Percentiles rank a stretch among this genome's conserved stretches.
phyloP scores from a whole-genome alignment of 37 sponge, comb jelly and placozoan genomes.

The Cliona cf. orientalis region DNA sequence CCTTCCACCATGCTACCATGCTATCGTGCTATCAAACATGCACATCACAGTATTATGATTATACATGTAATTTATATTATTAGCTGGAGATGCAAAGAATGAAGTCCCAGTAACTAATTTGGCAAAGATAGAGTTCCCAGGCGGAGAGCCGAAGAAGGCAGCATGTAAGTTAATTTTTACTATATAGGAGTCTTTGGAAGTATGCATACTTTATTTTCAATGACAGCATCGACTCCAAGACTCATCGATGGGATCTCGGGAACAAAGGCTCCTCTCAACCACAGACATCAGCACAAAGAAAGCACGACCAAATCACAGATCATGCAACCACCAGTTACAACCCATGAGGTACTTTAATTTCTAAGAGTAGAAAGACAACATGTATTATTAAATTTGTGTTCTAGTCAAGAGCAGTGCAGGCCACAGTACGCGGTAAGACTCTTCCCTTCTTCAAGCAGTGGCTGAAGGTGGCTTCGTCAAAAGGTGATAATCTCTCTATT shows the following conservation, averaged over 20 bases:
- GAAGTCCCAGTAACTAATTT: slow-evolving; percentile 66
- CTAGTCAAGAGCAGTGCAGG: background rate
- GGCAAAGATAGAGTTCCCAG: slow-evolving; percentile 63
- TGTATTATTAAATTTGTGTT: background rate
- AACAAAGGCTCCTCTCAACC: slow-evolving; percentile 39
- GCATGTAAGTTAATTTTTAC: background rate
- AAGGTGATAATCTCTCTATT: slow-evolving; percentile 14
- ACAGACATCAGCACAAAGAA: background rate
- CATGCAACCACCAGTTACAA: too few relatives aligned
- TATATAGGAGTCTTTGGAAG: background rate
- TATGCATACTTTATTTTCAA: background rate
- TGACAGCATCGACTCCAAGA: background rate
- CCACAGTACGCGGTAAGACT: background rate
- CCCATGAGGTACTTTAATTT: background rate
- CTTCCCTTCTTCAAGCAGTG: slow-evolving; percentile 48
- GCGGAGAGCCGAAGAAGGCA: background rate
- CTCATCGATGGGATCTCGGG: slow-evolving; percentile 40
- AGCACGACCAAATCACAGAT: too few relatives aligned
- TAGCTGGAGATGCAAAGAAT: slow-evolving; percentile 56
- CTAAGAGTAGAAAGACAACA: background rate
- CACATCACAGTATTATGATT: background rate
- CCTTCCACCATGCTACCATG: background rate
- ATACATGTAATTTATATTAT: background rate
- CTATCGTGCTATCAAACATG: background rate
- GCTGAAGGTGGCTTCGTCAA: slow-evolving; percentile 34